phyloP scores from a whole-genome alignment of 2,797 vertebrate genomes.

The Catostomus latipinnis region DNA sequence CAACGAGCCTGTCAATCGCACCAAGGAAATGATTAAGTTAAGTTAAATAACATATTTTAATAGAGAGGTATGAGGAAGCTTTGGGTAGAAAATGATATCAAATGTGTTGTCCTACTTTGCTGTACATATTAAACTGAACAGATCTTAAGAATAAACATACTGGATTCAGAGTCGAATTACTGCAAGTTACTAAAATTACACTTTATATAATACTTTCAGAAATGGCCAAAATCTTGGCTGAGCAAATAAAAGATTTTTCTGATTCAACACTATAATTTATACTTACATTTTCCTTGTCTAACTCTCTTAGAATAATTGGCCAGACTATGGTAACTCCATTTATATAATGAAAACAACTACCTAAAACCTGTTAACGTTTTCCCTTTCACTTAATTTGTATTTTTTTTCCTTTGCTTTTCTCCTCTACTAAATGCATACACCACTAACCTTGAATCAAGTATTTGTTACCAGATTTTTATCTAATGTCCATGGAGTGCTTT shows the following conservation, averaged over 20 bases:
- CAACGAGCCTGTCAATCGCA: constrained; percentile 59
- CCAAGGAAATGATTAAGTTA: constrained; percentile 39
- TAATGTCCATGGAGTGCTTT: constrained; percentile 83
- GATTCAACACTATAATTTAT: neutral
- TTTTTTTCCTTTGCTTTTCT: constrained; percentile 39
- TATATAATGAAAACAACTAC: constrained; percentile 52
- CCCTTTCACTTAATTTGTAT: constrained; percentile 14
- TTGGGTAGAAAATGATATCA: neutral
- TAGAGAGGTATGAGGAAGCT: neutral
- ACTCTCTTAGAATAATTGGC: neutral
- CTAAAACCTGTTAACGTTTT: constrained; percentile 54
- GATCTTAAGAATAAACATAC: neutral
- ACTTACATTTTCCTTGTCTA: neutral
- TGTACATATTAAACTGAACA: neutral
- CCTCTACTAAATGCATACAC: constrained; percentile 59
- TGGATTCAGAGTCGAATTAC: too few species aligned
- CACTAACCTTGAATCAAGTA: constrained; percentile 67
- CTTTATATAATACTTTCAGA: neutral
- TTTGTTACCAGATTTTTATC: constrained; percentile 70
- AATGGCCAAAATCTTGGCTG: neutral
- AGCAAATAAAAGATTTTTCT: neutral
- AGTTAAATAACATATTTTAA: constrained; percentile 33
- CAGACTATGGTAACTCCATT: constrained; percentile 1
- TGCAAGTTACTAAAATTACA: too few species aligned
- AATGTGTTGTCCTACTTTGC: neutral